These are phyloP conservation scores for Bubo bubo DNA, from an alignment of 2,113 vertebrate genomes.

Conservation along the genomic window DNA sequence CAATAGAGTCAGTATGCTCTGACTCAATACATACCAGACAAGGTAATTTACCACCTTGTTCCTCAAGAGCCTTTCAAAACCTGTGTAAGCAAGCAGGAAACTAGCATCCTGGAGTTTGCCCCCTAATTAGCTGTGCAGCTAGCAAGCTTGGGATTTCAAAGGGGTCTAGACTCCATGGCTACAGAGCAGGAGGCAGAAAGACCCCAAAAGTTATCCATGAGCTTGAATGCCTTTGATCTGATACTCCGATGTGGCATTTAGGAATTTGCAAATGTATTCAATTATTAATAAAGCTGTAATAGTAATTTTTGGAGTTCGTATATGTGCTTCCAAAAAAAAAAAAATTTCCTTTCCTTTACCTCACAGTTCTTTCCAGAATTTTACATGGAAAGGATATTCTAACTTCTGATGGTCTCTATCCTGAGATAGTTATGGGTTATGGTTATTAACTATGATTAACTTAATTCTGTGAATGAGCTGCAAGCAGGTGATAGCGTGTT, in stretches of 20 bases:
- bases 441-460: background rate
- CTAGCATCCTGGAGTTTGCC: background rate
- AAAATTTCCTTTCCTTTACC: background rate
- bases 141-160: background rate
- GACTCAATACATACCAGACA: background rate
- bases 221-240: background rate
- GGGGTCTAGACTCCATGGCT: background rate
- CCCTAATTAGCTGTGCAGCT: background rate
- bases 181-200: background rate
- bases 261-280: background rate
- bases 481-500: background rate
- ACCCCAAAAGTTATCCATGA: background rate
- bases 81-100: background rate
- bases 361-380: background rate
- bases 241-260: background rate
- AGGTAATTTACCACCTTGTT: background rate
- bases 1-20: background rate
- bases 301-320: background rate
- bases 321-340: background rate
- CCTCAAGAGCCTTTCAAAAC: background rate
- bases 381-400: background rate
- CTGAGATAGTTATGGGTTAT: background rate
- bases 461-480: background rate
- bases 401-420: background rate
- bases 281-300: background rate